Base-by-base conservation (phyloP, 2,888 invertebrate species). In the Ypsolopha scabrella region DNA sequence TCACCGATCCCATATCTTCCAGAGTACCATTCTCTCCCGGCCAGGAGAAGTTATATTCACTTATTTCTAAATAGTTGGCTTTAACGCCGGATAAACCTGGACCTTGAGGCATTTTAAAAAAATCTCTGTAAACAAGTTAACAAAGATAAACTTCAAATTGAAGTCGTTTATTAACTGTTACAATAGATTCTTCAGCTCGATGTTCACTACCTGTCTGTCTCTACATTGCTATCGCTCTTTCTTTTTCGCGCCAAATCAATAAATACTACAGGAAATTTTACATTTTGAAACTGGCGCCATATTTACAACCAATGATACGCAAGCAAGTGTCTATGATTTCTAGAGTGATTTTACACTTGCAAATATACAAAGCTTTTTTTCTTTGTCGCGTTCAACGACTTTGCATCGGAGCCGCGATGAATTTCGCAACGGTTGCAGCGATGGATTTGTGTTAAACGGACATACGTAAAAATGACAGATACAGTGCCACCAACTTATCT, bases 1-100 rank as follows among this genome's bases (percentile, higher is more conserved):
- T 87, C 43, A 79, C 60, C 7, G 77, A 71, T 50, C 82, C 83
- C 56, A 76, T 74, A 60, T 81, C 83, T 55, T 78, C 80, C 58
- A 77, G 72, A 14, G 83, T 77, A 3, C 80, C 81, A 70, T 87
- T 87, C 67, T 78, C 81, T 51, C 80, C 79, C n/a, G 87, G 81
- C 86, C 85, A 87, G 9, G 87, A 68, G 68, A 81, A 86, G 70
- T 87, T 87, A 58, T 75, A 72, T 67, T 81, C 82, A 39, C 78
- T 74, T 33, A 86, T 70, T 70, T 85, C 80, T 58, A 87, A 63
- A 70, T 70, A 82, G 55, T 78, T 50, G 11, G 74, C 58, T 60
- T 80, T 80, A 54, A 70, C 65, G 47, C 68, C 71, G 48, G 79
- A 67, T 57, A 82, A 61, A 9, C 75, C 69, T 24, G 24, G 24